phyloP scores from a whole-genome alignment of 2,797 vertebrate genomes.

The Micrastur ruficollis region DNA sequence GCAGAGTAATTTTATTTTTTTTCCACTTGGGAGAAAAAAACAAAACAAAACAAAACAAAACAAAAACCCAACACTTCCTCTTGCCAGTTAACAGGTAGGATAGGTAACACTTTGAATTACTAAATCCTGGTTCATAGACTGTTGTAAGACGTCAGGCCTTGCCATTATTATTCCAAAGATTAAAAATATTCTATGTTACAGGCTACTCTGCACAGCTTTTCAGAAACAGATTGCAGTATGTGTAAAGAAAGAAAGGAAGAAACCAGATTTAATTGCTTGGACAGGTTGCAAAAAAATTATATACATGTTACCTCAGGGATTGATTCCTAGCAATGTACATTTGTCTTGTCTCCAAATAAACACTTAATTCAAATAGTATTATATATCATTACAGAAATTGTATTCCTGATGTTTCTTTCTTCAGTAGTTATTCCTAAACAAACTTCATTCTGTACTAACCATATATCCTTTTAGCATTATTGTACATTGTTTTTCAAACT shows the following conservation, averaged over 20 bases:
- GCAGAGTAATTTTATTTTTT: background rate
- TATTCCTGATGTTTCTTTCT: background rate
- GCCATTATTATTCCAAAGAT: background rate
- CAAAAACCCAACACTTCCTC: background rate
- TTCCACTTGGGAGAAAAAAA: background rate
- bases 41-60: no score
- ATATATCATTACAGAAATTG: fast-evolving
- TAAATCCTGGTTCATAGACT: background rate
- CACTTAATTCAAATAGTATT: background rate
- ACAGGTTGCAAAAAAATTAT: background rate
- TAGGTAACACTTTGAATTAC: background rate
- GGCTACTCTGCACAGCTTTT: background rate
- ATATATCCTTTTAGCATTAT: background rate
- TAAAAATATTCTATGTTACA: background rate
- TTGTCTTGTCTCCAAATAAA: background rate
- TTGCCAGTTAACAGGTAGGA: background rate
- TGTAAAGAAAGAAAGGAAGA: background rate
- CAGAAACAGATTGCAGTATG: background rate
- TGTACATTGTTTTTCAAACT: background rate
- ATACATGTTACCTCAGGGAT: background rate
- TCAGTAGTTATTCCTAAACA: background rate
- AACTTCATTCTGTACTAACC: background rate
- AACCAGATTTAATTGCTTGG: background rate
- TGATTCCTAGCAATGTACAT: background rate
- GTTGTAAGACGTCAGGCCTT: background rate